phyloP scores from a whole-genome alignment of 2,888 invertebrate genomes.

The Bombyx huttoni region DNA sequence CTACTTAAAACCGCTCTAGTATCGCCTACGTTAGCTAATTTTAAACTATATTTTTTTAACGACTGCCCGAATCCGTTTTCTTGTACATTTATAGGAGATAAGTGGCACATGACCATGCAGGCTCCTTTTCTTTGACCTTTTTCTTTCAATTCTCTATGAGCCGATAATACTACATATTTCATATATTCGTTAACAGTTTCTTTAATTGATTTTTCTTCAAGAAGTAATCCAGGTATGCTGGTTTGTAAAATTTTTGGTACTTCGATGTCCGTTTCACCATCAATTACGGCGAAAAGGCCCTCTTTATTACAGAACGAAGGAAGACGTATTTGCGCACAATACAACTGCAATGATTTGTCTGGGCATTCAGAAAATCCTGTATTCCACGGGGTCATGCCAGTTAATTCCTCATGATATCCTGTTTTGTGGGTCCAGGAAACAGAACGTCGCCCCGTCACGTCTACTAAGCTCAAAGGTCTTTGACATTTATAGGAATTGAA shows the following conservation, averaged over 20 bases:
- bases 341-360: slow-evolving; percentile 80
- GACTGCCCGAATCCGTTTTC: slow-evolving; percentile 76
- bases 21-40: slow-evolving; percentile 83
- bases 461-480: slow-evolving; percentile 85
- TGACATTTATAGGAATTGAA: slow-evolving; percentile 85
- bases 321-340: slow-evolving; percentile 82
- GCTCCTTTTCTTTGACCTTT: slow-evolving; percentile 82
- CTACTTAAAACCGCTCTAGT: slow-evolving; percentile 82
- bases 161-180: slow-evolving; percentile 86
- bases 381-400: slow-evolving; percentile 78
- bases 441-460: slow-evolving; percentile 86
- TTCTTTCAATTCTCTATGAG: slow-evolving; percentile 82
- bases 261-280: slow-evolving; percentile 81
- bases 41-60: slow-evolving; percentile 76
- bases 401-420: slow-evolving; percentile 69
- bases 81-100: slow-evolving; percentile 73
- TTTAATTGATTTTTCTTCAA: slow-evolving; percentile 85
- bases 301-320: slow-evolving; percentile 85
- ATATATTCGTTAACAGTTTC: slow-evolving; percentile 86
- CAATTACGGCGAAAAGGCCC: slow-evolving; percentile 87
- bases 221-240: slow-evolving; percentile 82
- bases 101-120: slow-evolving; percentile 81
- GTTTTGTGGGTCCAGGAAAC: slow-evolving; percentile 71
- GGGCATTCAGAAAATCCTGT: slow-evolving; percentile 90
- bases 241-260: slow-evolving; percentile 80